Percentiles rank a stretch among this genome's conserved stretches.
phyloP scores from a whole-genome alignment of 2,797 vertebrate genomes.

The Otolemur crassicaudatus region DNA sequence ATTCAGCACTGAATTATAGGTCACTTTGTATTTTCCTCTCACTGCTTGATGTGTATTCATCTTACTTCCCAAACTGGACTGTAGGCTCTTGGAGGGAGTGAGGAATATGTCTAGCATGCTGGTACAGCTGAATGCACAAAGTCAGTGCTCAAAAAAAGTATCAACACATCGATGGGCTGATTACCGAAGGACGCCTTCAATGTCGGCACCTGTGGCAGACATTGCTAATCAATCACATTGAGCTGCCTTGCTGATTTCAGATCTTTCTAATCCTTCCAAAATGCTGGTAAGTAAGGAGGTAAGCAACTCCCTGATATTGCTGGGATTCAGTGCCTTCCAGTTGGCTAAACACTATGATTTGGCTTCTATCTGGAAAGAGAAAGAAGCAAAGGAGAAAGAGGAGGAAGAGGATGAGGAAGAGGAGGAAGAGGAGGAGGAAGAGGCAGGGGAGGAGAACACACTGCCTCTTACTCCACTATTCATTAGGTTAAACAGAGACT shows the following conservation, averaged over 20 bases:
- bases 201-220: not conserved
- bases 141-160: not conserved
- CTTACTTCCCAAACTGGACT: not conserved
- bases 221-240: not conserved
- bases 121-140: not conserved
- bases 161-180: not conserved
- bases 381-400: not conserved
- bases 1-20: not conserved
- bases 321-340: not conserved
- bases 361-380: not conserved
- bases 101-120: not conserved
- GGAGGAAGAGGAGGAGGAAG: fast-evolving
- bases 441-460: not conserved
- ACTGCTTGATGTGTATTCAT: not conserved
- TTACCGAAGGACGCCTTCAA: not conserved
- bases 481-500: not conserved
- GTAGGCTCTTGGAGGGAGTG: fast-evolving
- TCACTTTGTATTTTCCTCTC: not conserved
- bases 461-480: not conserved
- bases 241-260: not conserved
- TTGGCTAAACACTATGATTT: not conserved
- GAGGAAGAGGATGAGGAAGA: not conserved
- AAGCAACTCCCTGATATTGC: not conserved
- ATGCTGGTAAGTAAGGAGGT: not conserved
- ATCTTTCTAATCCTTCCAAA: not conserved